Evolutionary conservation across 2,888 invertebrate genomes (phyloP).

Genomic region (Hirtodrosophila trivittata): DNA sequence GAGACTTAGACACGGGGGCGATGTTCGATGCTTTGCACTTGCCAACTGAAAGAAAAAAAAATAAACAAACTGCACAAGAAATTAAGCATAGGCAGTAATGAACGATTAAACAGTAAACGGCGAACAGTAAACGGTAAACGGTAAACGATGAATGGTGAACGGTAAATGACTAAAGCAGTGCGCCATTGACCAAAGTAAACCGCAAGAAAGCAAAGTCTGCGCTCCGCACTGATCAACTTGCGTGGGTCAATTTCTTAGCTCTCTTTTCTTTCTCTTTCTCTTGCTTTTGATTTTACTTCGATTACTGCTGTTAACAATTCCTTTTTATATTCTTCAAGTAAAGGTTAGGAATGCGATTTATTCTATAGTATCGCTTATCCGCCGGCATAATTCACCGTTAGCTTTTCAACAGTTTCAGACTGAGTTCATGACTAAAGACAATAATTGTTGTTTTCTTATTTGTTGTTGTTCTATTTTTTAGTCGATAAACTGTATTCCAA

Average conservation of each 20-base stretch:
- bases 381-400: too few relatives aligned
- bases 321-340: too few relatives aligned
- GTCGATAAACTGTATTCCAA: too few relatives aligned
- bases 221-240: constrained; percentile 3
- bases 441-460: too few relatives aligned
- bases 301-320: too few relatives aligned
- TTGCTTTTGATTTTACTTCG: too few relatives aligned
- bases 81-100: constrained; percentile 25
- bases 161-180: constrained; percentile 9
- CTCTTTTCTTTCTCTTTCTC: constrained; percentile 3
- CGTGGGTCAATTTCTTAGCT: background rate
- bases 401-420: too few relatives aligned
- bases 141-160: constrained; percentile 9
- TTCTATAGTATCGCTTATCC: too few relatives aligned
- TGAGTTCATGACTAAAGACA: too few relatives aligned
- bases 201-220: background rate
- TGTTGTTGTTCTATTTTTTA: too few relatives aligned
- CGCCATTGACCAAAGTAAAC: background rate
- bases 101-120: constrained; percentile 22
- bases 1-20: constrained; percentile 15
- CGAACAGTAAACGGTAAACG: constrained; percentile 13
- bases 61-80: constrained; percentile 20
- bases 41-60: constrained; percentile 8
- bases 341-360: too few relatives aligned
- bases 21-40: constrained; percentile 31